Conservation (phyloP, 1,140 invertebrate species). For the Mercenaria mercenaria region DNA sequence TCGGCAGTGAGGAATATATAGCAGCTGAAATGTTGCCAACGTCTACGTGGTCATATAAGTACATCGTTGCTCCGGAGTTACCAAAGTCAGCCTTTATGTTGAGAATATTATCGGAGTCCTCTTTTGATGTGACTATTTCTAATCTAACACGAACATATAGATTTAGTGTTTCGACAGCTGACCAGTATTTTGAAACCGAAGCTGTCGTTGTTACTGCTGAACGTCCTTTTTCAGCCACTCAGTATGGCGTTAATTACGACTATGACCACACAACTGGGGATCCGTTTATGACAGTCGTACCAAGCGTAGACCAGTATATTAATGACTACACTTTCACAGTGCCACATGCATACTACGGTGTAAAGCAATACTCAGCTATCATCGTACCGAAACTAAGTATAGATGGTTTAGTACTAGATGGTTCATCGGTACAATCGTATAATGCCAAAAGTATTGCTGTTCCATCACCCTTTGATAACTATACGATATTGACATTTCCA, state of each 20-base stretch:
- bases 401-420: background rate
- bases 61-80: background rate
- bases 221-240: background rate
- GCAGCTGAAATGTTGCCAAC: background rate
- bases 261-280: background rate
- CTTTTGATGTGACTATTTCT: background rate
- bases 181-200: background rate
- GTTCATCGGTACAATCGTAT: background rate
- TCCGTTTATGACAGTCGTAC: background rate
- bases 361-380: background rate
- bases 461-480: background rate
- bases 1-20: background rate
- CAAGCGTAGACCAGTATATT: background rate
- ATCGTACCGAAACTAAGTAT: background rate
- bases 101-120: background rate
- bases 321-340: conserved; percentile 4
- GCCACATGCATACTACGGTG: background rate
- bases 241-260: background rate
- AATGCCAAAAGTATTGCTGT: background rate
- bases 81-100: background rate
- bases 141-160: background rate
- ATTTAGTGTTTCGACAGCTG: background rate
- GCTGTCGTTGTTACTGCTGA: background rate
- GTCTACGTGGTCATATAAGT: background rate
- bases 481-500: background rate